Conservation (phyloP, 2,113 vertebrate genomes). For the Hippocampus guttulatus region DNA sequence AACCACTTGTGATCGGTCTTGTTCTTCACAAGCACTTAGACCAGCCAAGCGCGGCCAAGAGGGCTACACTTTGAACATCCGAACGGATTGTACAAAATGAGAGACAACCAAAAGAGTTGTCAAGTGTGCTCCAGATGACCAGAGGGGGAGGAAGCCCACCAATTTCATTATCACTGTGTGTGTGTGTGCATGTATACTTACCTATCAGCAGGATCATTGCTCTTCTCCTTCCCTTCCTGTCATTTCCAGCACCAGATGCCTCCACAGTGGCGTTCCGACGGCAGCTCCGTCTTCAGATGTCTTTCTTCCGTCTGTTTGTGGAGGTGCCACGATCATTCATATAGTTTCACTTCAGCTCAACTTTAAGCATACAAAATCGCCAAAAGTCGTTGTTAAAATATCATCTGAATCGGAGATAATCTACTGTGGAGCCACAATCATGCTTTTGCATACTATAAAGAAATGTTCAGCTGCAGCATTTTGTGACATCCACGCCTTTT, state of each 20-base stretch:
- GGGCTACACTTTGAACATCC: not conserved
- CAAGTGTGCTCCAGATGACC: not conserved
- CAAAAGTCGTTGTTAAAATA: conserved; percentile 26
- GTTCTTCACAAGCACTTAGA: not conserved
- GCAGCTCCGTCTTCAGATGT: not conserved
- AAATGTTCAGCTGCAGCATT: not conserved
- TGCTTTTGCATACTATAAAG: not conserved
- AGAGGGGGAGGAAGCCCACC: no score
- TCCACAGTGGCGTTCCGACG: not conserved
- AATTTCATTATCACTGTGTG: no score
- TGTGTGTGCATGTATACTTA: no score
- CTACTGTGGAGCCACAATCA: conserved; percentile 3
- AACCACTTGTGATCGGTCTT: not conserved
- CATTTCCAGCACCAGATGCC: conserved; percentile 3
- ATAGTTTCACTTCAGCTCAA: not conserved
- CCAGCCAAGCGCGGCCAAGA: not conserved
- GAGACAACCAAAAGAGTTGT: not conserved
- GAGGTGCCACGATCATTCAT: conserved; percentile 11
- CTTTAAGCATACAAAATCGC: conserved; percentile 14
- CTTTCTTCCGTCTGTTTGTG: not conserved
- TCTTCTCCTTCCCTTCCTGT: conserved; percentile 16
- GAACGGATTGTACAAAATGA: not conserved
- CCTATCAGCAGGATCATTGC: conserved; percentile 38
- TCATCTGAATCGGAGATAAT: conserved; percentile 5
- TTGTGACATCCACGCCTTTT: not conserved